Conservation (phyloP, 2,888 invertebrate species). For the Caenorhabditis sinica region DNA sequence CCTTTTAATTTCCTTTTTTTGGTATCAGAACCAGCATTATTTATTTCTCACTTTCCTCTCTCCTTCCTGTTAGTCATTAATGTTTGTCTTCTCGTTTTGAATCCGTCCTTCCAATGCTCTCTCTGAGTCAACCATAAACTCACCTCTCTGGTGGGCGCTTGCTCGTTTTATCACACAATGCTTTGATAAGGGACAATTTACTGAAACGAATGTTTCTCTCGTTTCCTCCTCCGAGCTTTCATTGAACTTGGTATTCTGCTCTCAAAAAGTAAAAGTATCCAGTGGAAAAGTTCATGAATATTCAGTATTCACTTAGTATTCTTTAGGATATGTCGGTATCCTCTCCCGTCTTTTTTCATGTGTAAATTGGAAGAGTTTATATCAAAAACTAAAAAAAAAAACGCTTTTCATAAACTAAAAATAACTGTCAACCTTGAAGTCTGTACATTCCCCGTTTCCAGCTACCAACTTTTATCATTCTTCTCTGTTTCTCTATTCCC, state of each 20-base stretch:
- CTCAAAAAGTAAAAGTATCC: background rate
- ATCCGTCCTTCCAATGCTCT: slow-evolving; percentile 34
- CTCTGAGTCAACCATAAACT: slow-evolving; percentile 44
- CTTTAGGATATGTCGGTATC: slow-evolving; percentile 2
- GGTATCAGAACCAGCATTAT: background rate
- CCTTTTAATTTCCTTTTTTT: background rate
- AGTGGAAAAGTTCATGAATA: slow-evolving; percentile 38
- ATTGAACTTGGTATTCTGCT: background rate
- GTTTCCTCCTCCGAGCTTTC: background rate
- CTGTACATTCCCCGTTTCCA: background rate
- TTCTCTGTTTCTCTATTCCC: slow-evolving; percentile 9
- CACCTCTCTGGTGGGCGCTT: slow-evolving; percentile 29
- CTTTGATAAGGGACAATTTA: slow-evolving; percentile 17
- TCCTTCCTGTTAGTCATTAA: slow-evolving; percentile 44
- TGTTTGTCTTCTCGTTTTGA: slow-evolving; percentile 39
- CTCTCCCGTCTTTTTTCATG: slow-evolving; percentile 15
- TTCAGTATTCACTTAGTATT: slow-evolving; percentile 42
- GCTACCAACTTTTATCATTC: background rate
- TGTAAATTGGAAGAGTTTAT: slow-evolving; percentile 3
- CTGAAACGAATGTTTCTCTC: slow-evolving; percentile 27
- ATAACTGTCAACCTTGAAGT: no score
- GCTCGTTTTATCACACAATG: slow-evolving; percentile 17
- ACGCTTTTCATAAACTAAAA: background rate
- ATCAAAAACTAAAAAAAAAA: background rate
- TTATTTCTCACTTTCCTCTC: background rate